Base-by-base conservation (phyloP, 1,140 invertebrate genomes). In the Onthophagus taurus region DNA sequence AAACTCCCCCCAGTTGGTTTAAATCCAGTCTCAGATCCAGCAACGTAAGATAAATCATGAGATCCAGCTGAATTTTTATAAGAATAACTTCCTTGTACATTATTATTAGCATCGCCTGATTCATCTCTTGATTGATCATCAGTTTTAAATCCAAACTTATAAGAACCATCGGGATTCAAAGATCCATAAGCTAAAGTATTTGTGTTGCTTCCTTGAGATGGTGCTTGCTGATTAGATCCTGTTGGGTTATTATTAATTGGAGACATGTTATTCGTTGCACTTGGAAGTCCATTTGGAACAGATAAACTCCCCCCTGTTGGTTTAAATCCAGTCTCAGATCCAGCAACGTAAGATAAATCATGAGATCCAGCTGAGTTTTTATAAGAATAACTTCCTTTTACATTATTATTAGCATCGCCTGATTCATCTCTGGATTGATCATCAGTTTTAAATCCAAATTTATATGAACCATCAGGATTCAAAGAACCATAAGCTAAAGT, bases 331-430 rank as follows among this genome's bases (percentile, higher is more conserved):
- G 42, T 51, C n/a, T 42, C 39, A 23, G 47, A 29, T 11, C 49
- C 50, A 20, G 54, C 53, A 8, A 44, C 33, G 38, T 51, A 59
- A n/a, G 48, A 45, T 11, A 59, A 42, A 31, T 53, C 43, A 11
- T 47, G 31, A 8, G 35, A 31, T 5, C 57, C 57, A 20, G 51
- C 55, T 4, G 26, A 14, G 21, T 48, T 57, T 12, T 53, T 47
- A 31, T 54, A 60, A 11, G 52, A 48, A 47, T 48, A 61, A 8
- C 34, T 43, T 1, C 58, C 58, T 20, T 48, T 29, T 7, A 60
- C 50, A 34, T 60, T 61, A 7, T 58, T 58, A 31, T 39, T 42
- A 4, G 49, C 47, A 42, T 61, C 59, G 11, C 55, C 47, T 2
- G 31, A 13, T 51, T 60, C 58, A 20, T 49, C 16, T 31, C 47